Conservation (phyloP, 2,797 vertebrate genomes). For the Cottoperca gobio region DNA sequence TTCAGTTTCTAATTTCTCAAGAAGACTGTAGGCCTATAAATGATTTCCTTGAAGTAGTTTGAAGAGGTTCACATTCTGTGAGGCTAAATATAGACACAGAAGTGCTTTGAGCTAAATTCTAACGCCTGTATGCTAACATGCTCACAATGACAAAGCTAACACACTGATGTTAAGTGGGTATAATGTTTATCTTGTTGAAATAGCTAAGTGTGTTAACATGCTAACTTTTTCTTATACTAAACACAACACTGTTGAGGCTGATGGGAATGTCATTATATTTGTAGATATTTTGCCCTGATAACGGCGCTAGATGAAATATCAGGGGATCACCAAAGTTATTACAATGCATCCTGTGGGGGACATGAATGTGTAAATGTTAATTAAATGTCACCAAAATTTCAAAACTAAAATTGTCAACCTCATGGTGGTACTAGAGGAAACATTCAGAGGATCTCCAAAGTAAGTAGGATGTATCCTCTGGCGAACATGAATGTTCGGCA, state of each 20-base stretch:
- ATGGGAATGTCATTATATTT: background rate
- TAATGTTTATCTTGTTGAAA: background rate
- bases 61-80: background rate
- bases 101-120: too few species aligned
- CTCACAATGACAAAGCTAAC: too few species aligned
- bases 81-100: too few species aligned
- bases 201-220: background rate
- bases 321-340: background rate
- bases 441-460: background rate
- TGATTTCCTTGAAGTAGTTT: background rate
- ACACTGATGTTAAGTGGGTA: too few species aligned
- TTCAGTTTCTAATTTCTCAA: background rate
- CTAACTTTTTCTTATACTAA: background rate
- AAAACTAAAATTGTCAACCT: background rate
- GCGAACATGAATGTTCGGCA: background rate
- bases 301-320: background rate
- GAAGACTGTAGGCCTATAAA: background rate
- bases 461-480: background rate
- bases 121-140: too few species aligned
- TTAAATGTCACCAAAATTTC: background rate
- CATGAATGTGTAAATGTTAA: background rate
- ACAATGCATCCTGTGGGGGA: background rate
- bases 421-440: background rate
- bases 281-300: background rate
- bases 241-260: background rate